Evolutionary conservation across 2,797 vertebrate genomes (phyloP), one percentile per base, ranked within the genome.

Genomic region (Echiichthys vipera): DNA sequence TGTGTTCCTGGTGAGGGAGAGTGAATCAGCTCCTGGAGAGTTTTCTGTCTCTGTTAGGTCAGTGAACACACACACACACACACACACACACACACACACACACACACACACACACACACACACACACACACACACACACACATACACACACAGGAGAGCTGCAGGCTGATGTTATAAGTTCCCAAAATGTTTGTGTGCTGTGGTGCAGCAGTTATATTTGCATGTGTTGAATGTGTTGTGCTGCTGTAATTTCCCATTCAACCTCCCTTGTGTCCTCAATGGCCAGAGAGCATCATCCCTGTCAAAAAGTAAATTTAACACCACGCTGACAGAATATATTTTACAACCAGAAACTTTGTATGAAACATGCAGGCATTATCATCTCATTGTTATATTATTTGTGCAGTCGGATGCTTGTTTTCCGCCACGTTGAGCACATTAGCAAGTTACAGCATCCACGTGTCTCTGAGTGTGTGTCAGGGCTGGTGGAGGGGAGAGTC

Each of bases 21-120:
- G 96, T 0, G 96, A 98, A 92, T 98, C 96, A 11, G 86, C 95
- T n/a, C 97, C 96, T 0, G 97, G 97, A 2, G 96, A 96, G 72
- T 97, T 98, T 92, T 98, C 96, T 4, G 80, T 98, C 65, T 98
- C 97, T 0, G 96, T 98, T 58, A 98, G 94, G 97, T 98, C 81
- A 94, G 95, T 83, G n/a, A 88, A 77, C 5, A 53, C 77, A 84
- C 39, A n/a, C 69, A 30, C 58, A 49, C 20, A 25, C 37, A 71
- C 17, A 56, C 71, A 43, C 32, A 45, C 30, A 64, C 7, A 36
- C 5, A 36, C 29, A 18, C 32, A 45, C 30, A 64, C 7, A n/a
- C n/a, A n/a, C n/a, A n/a, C n/a, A n/a, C n/a, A n/a, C n/a, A n/a
- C n/a, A n/a, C n/a, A n/a, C n/a, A n/a, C n/a, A n/a, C 43, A 11